Conservation (phyloP, 1,140 invertebrate genomes). For the Leptonema lineaticorne region DNA sequence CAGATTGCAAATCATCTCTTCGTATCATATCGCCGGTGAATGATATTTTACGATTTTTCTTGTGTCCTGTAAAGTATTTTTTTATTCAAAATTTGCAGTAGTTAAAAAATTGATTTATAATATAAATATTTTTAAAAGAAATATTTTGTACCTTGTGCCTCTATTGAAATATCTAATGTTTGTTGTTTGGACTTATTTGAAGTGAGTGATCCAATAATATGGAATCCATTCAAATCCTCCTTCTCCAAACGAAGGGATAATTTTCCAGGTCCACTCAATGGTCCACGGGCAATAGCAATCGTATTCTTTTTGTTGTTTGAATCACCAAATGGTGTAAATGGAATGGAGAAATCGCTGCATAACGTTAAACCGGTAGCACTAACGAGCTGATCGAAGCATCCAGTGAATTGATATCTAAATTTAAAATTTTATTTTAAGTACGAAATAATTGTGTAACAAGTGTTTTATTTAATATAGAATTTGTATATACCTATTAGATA, state of each 20-base stretch:
- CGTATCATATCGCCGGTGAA: constrained; percentile 54
- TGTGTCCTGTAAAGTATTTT: constrained; percentile 57
- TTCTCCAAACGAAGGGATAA: constrained; percentile 62
- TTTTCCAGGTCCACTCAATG: constrained; percentile 64
- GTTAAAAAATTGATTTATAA: not conserved
- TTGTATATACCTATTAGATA: constrained; percentile 47
- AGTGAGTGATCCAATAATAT: constrained; percentile 56
- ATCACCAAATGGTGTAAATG: constrained; percentile 45
- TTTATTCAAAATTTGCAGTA: not conserved
- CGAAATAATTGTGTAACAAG: not conserved
- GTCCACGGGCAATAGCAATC: constrained; percentile 53
- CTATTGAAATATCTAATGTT: constrained; percentile 63
- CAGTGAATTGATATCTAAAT: constrained; percentile 52
- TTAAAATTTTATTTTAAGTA: not conserved
- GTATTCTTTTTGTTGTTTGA: not conserved
- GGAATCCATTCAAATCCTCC: constrained; percentile 65
- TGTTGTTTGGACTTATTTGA: constrained; percentile 44
- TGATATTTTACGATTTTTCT: constrained; percentile 61
- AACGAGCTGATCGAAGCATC: constrained; percentile 72
- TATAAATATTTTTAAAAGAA: not conserved
- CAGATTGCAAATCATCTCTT: constrained; percentile 54
- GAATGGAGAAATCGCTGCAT: constrained; percentile 64
- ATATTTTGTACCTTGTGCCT: constrained; percentile 57
- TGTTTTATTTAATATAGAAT: not conserved
- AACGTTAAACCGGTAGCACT: constrained; percentile 66